Evolutionary conservation across 2,797 vertebrate species (phyloP), one percentile per base, ranked within the genome.

Genomic region (Aeoliscus strigatus): DNA sequence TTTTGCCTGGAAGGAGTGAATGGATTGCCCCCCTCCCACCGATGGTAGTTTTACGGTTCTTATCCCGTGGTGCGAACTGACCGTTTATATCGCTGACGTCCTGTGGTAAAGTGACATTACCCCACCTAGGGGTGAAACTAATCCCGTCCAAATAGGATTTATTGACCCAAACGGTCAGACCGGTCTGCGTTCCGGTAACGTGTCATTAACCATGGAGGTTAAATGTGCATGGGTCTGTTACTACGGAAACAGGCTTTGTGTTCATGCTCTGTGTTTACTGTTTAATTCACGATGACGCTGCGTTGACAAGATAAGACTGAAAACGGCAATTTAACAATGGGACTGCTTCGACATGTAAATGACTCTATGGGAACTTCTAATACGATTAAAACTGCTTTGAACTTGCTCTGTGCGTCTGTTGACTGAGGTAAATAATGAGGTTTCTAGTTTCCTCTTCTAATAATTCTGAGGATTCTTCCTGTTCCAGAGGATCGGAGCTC

Each of bases 301-400:
- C 58, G 8, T 41, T 26, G 36, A 45, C 49, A 54, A 58, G 82
- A 86, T 82, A 79, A 82, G 75, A 67, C 55, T 27, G 55, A 52
- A 81, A 67, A 76, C 32, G 42, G 53, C 70, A 60, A 49, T 67
- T 71, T 66, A 77, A 80, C 78, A 80, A 79, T 71, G 42, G 48
- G 53, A 67, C 63, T 51, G 60, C 67, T 77, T 62, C 49, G 70
- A 81, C 71, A 75, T 67, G 50, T 79, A 70, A 82, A 79, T 80
- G 60, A 66, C 56, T 76, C 41, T 53, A 42, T 70, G 68, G 40
- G 62, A 80, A 79, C 55, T 55, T 71, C 29, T 72, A 83, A 86
- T 80, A 49, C 44, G 70, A 86, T 86, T 83, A 84, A 86, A 82
- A 54, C 39, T 26, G 73, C 75, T 84, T 82, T 80, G 72, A 81